Conservation (phyloP, 2,113 vertebrate species). For the Microtus richardsoni region DNA sequence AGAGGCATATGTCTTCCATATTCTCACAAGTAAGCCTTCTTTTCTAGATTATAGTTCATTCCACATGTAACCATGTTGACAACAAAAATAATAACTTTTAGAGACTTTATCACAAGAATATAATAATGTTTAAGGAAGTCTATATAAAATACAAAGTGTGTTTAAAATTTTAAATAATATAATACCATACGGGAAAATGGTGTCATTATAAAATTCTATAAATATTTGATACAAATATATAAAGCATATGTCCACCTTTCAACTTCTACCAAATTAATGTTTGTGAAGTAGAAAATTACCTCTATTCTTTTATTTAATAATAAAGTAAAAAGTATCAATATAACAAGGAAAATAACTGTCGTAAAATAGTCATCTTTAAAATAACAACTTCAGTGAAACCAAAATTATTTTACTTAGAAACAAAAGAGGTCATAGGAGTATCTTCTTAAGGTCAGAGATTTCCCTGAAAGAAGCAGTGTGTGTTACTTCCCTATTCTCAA, state of each 20-base stretch:
- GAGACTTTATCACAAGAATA: background rate
- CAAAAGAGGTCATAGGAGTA: background rate
- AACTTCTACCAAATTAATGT: background rate
- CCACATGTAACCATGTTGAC: background rate
- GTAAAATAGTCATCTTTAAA: background rate
- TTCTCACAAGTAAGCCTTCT: background rate
- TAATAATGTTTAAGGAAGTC: background rate
- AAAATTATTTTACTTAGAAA: constrained; percentile 16
- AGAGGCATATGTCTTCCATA: background rate
- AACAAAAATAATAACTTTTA: background rate
- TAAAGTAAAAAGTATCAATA: background rate
- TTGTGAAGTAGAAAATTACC: background rate
- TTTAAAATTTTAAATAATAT: background rate
- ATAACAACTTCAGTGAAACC: background rate
- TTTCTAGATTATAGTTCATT: background rate
- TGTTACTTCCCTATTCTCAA: background rate
- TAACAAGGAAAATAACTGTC: background rate
- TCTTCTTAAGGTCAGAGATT: background rate
- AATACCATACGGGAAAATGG: background rate
- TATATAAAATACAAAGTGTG: background rate
- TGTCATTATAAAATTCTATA: constrained; percentile 1
- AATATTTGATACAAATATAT: background rate
- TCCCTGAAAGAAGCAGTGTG: background rate
- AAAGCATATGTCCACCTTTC: background rate
- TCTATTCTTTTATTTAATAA: background rate